Base-by-base conservation (phyloP, 2,888 invertebrate species). In the Lepidochrysops patricia region DNA sequence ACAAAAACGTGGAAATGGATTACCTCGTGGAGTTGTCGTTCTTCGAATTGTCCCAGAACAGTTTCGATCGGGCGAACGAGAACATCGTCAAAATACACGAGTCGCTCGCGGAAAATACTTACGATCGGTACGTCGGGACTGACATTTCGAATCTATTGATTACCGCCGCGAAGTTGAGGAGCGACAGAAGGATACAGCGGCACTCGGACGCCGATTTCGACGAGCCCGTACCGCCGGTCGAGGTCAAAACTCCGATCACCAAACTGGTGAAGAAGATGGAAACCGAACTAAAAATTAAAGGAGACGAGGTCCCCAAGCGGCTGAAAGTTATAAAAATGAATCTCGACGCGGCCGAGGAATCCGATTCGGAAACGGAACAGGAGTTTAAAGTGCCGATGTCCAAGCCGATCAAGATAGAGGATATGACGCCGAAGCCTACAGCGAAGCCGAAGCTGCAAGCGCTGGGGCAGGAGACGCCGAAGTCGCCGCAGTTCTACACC, bases 311-410 rank as follows among this genome's bases (percentile, higher is more conserved):
- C 1, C 85, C 81, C 0, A 75, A 77, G 5, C 77, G 72, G 23
- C 63, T 76, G 0, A 83, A 77, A 64, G 75, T 79, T 0, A 79
- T 81, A 0, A 81, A 80, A 50, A 62, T 84, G 0, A 79, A 83
- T 35, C 60, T 86, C 0, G 82, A 86, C 35, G 79, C 80, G 0
- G 68, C 63, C 2, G 64, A 67, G 0, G 74, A 58, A 29, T 54
- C 61, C 60, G 19, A 66, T 27, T 6, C 71, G 68, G 48, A 71
- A 69, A 49, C 13, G 15, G 65, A 64, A n/a, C 72, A 74, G 23
- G 72, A 71, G 4, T 87, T 87, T 61, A 87, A 88, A 76, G 68
- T 86, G 13, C 88, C 88, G 0, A 76, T 73, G 0, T 34, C 67
- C 0, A 81, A 76, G 60, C 76, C 80, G 0, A 68, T 72, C 0